phyloP scores from a whole-genome alignment of 2,797 vertebrate genomes.

The Menidia menidia region DNA sequence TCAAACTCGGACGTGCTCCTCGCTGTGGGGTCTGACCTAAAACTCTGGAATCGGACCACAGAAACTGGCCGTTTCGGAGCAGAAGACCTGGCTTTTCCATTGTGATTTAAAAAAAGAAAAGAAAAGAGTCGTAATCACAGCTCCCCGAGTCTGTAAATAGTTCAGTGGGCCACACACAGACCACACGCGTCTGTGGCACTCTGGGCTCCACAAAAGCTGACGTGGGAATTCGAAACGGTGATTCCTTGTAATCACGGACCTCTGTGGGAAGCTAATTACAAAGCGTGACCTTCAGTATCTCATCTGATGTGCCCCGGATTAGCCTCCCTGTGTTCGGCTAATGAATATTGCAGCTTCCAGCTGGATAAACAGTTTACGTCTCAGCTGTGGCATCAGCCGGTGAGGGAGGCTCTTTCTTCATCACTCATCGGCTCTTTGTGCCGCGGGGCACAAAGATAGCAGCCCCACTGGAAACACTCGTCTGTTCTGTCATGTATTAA shows the following conservation, averaged over 20 bases:
- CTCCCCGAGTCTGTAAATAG: slow-evolving; percentile 64
- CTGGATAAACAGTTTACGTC: slow-evolving; percentile 64
- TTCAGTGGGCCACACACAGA: slow-evolving; percentile 69
- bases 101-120: slow-evolving; percentile 31
- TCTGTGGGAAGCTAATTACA: slow-evolving; percentile 71
- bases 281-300: slow-evolving; percentile 51
- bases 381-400: slow-evolving; percentile 31
- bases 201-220: slow-evolving; percentile 42
- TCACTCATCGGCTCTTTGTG: slow-evolving; percentile 49
- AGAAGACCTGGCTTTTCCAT: slow-evolving; percentile 25
- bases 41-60: slow-evolving; percentile 19
- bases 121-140: slow-evolving; percentile 42
- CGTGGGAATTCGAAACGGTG: slow-evolving; percentile 52
- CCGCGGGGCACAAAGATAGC: slow-evolving; percentile 21
- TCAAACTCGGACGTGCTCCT: slow-evolving; percentile 40
- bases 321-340: slow-evolving; percentile 60
- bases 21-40: slow-evolving; percentile 27
- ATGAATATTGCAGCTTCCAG: slow-evolving; percentile 53
- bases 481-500: neutral
- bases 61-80: slow-evolving; percentile 32
- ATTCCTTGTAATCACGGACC: slow-evolving; percentile 66
- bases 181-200: slow-evolving; percentile 53
- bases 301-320: slow-evolving; percentile 69
- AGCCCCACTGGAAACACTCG: neutral
- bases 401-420: slow-evolving; percentile 30